Conservation (phyloP, 2,888 invertebrate species). For the Dryobotodes eremita region DNA sequence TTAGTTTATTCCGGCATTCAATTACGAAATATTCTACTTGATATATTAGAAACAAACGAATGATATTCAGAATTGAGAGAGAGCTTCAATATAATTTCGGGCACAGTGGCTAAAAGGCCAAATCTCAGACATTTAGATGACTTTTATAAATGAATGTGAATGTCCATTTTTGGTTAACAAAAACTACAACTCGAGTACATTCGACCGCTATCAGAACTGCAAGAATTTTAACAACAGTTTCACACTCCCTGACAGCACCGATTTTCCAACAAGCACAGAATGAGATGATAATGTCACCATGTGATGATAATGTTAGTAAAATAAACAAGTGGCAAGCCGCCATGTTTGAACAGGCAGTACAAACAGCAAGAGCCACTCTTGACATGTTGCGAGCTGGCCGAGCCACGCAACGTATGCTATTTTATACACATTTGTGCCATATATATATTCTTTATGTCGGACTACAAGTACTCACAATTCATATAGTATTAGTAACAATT, state of each 20-base stretch:
- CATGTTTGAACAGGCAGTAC: constrained; percentile 47
- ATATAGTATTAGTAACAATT: too few relatives aligned
- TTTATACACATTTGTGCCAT: constrained; percentile 22
- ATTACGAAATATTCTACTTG: background rate
- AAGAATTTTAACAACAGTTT: background rate
- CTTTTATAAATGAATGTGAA: background rate
- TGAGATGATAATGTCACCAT: constrained; percentile 23
- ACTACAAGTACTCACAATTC: too few relatives aligned
- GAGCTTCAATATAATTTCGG: background rate
- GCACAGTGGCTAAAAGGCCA: background rate
- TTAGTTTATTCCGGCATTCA: constrained; percentile 13
- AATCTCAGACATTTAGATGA: background rate
- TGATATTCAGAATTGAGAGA: background rate
- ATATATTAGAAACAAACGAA: background rate
- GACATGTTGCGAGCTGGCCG: constrained; percentile 60
- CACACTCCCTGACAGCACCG: background rate
- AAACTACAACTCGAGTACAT: background rate
- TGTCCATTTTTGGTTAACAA: background rate
- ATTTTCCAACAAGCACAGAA: constrained; percentile 1
- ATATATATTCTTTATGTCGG: too few relatives aligned
- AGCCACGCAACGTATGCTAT: constrained; percentile 22
- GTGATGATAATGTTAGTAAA: constrained; percentile 22
- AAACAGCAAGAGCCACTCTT: constrained; percentile 51
- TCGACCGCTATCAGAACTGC: background rate
- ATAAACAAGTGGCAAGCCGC: constrained; percentile 32